phyloP scores from a whole-genome alignment of 2,888 invertebrate species.

The Pycnomerus fuliginosus region DNA sequence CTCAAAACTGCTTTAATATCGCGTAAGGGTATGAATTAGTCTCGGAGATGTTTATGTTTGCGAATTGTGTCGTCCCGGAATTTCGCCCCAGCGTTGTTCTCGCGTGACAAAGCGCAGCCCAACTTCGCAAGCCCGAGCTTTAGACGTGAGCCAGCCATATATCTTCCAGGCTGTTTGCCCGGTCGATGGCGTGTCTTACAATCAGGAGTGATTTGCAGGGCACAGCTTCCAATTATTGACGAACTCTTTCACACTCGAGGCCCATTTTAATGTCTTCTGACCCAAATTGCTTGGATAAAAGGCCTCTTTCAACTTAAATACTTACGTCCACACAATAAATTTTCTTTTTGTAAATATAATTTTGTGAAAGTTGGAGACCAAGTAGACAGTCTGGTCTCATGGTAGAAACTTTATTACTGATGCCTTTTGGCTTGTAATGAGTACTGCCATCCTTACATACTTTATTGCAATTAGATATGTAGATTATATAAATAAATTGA shows the following conservation, averaged over 20 bases:
- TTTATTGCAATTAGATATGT: no score
- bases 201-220: constrained; percentile 47
- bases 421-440: no score
- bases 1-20: constrained; percentile 19
- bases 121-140: constrained; percentile 45
- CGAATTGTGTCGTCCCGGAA: constrained; percentile 38
- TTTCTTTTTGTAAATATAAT: no score
- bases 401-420: no score
- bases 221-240: constrained; percentile 45
- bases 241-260: constrained; percentile 38
- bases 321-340: no score
- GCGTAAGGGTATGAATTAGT: constrained; percentile 29
- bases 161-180: constrained; percentile 45
- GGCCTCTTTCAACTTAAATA: no score
- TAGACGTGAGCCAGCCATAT: constrained; percentile 43
- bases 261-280: constrained; percentile 27
- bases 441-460: no score
- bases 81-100: constrained; percentile 32
- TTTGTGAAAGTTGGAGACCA: no score
- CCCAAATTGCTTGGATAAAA: constrained; percentile 15
- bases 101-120: constrained; percentile 41
- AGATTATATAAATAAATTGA: no score
- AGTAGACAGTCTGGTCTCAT: no score
- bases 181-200: constrained; percentile 45
- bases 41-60: constrained; percentile 30